phyloP scores from a whole-genome alignment of 2,888 invertebrate species.

The Callosobruchus maculatus region DNA sequence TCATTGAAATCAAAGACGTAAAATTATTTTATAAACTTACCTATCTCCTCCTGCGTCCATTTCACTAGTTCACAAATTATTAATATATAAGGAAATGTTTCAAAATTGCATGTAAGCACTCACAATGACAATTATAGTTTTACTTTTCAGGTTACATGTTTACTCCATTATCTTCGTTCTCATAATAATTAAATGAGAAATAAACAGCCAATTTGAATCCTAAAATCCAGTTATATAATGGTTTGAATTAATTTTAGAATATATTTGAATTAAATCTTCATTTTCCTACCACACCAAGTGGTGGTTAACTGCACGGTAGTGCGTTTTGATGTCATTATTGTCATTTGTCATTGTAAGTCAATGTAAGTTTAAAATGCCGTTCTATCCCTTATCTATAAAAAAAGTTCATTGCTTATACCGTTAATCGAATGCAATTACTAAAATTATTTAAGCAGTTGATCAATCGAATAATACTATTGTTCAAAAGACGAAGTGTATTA shows the following conservation, averaged over 20 bases:
- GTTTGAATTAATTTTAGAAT: slow-evolving; percentile 15
- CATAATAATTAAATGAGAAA: not conserved
- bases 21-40: slow-evolving; percentile 23
- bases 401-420: not conserved
- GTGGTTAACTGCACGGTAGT: not conserved
- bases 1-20: not conserved
- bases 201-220: not conserved
- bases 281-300: not conserved
- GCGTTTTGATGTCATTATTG: not conserved
- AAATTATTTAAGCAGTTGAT: not conserved
- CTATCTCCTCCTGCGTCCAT: slow-evolving; percentile 50
- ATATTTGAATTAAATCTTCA: slow-evolving; percentile 8
- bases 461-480: not conserved
- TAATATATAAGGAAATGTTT: not conserved
- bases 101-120: not conserved
- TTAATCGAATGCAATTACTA: not conserved
- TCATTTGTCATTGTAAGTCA: not conserved
- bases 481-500: too few species aligned
- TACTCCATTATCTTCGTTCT: not conserved
- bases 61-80: slow-evolving; percentile 2
- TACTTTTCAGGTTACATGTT: not conserved
- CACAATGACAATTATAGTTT: not conserved
- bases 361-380: too few species aligned
- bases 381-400: not conserved
- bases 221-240: slow-evolving; percentile 11